Base-by-base conservation (phyloP, 2,797 vertebrate genomes). In the Odontamblyopus rebecca region DNA sequence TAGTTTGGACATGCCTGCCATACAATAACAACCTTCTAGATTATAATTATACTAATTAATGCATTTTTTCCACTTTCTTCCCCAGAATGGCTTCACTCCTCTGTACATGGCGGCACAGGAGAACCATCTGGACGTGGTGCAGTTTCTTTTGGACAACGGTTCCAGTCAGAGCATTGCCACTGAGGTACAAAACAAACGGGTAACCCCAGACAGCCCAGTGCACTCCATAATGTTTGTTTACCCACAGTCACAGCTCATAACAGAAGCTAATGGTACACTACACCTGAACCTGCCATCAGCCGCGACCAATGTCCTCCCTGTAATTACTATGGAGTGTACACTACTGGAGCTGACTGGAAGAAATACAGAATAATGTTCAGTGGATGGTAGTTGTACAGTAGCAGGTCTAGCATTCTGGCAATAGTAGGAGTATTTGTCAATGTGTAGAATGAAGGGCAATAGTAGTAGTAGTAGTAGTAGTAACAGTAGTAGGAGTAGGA, bases 51-150 rank as follows among this genome's bases (percentile, higher is more conserved):
- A 16, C 27, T 41, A 7, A 44, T 48, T 15, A 48, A 48, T 13
- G 44, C 44, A 48, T 56, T 73, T 48, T 69, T 6, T 68, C 12
- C 70, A 27, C 23, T 71, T 50, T 0, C 84, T 48, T 35, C 27
- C 90, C 44, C 92, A 99, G 98, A 99, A 99, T 95, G 97, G 98
- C 82, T 99, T 99, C 91, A 99, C 98, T 0, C 98, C 97, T 0
- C 89, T 99, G 15, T 99, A 99, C 76, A 99, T 99, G 98, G 98
- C 98, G 6, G 97, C 98, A 19, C 98, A 99, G 94, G 97, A 99
- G 93, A 99, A 98, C 80, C 98, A 99, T 86, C 82, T 98, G 92
- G 97, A 97, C 1, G 97, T 99, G 81, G 97, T 99, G 64, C 97
- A 96, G 88, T 99, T 94, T 90, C 92, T 99, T 70, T 91, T 99